A percentile compares a stretch with the other conserved stretches of the same genome.
Conservation (phyloP, 2,888 invertebrate genomes). For the Dicyrtomina minuta region DNA sequence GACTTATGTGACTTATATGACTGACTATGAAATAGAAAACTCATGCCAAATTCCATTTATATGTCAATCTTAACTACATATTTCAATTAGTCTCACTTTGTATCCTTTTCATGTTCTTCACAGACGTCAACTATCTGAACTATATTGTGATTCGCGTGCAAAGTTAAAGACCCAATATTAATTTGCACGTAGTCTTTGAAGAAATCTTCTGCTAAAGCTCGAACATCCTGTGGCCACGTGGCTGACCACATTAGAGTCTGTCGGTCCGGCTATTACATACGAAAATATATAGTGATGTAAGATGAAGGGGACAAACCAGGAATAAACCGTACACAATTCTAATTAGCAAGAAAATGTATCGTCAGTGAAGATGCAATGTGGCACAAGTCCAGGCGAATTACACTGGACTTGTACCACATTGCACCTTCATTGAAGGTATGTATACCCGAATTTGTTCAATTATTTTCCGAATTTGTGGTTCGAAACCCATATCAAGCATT, state of each 20-base stretch:
- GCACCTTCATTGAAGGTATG: no score
- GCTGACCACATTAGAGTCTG: constrained; percentile 99
- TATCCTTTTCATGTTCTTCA: constrained; percentile 90
- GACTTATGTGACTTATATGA: no score
- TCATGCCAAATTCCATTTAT: no score
- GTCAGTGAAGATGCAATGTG: no score
- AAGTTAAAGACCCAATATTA: constrained; percentile 90
- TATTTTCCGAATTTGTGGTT: constrained; percentile 94
- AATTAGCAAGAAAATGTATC: no score
- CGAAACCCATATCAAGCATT: constrained; percentile 99
- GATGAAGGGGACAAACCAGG: no score
- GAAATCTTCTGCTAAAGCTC: constrained; percentile 92
- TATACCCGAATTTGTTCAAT: constrained; percentile 84
- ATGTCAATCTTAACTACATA: no score
- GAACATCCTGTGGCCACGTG: constrained; percentile 99
- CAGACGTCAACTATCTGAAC: constrained; percentile 90
- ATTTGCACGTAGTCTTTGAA: constrained; percentile 93
- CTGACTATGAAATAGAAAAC: no score
- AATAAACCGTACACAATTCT: no score
- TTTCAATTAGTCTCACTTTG: constrained; percentile 67
- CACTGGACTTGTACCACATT: no score
- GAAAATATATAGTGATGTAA: no score
- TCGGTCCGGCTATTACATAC: constrained; percentile 73
- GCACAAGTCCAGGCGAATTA: no score
- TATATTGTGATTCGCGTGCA: constrained; percentile 92